A percentile compares a stretch with the other conserved stretches of the same genome.
Evolutionary conservation across 1,140 invertebrate genomes (phyloP).

Genomic region (Drosophila auraria): DNA sequence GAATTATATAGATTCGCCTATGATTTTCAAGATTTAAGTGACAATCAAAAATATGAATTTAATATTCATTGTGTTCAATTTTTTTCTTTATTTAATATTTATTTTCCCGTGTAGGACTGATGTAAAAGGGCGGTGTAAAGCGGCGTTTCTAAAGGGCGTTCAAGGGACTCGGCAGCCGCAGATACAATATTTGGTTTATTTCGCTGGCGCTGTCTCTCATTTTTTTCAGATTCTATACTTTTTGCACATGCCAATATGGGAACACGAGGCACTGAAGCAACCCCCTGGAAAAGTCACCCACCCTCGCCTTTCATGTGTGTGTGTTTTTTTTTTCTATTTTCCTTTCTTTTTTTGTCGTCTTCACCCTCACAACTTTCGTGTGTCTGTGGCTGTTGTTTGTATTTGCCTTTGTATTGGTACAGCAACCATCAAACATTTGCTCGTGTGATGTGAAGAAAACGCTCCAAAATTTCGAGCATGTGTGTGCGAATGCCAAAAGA

Average conservation of each 20-base stretch:
- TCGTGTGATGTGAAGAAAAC: constrained; percentile 59
- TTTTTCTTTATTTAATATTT: not conserved
- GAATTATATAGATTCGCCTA: rapidly evolving
- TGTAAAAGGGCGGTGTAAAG: not conserved
- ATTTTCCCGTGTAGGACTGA: not conserved
- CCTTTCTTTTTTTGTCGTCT: constrained; percentile 45
- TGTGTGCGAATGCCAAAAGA: constrained; percentile 73
- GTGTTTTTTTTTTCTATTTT: constrained; percentile 54
- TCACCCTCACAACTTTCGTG: constrained; percentile 56
- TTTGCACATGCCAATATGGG: constrained; percentile 78
- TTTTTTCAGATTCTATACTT: constrained; percentile 29
- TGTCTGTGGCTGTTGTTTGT: constrained; percentile 70
- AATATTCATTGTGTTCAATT: rapidly evolving
- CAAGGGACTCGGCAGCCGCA: constrained; percentile 34
- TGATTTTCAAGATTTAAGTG: rapidly evolving
- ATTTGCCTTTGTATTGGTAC: constrained; percentile 80
- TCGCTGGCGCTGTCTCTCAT: constrained; percentile 38
- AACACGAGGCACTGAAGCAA: constrained; percentile 47
- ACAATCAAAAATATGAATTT: not conserved
- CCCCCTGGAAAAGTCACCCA: constrained; percentile 21
- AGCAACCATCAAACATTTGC: constrained; percentile 82
- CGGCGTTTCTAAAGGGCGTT: not conserved
- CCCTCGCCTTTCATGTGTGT: constrained; percentile 61
- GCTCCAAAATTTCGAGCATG: constrained; percentile 55
- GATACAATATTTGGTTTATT: constrained; percentile 64